A percentile compares a stretch with the other conserved stretches of the same genome.
Conservation (phyloP, 2,797 vertebrate species). For the Sebastolobus alascanus region DNA sequence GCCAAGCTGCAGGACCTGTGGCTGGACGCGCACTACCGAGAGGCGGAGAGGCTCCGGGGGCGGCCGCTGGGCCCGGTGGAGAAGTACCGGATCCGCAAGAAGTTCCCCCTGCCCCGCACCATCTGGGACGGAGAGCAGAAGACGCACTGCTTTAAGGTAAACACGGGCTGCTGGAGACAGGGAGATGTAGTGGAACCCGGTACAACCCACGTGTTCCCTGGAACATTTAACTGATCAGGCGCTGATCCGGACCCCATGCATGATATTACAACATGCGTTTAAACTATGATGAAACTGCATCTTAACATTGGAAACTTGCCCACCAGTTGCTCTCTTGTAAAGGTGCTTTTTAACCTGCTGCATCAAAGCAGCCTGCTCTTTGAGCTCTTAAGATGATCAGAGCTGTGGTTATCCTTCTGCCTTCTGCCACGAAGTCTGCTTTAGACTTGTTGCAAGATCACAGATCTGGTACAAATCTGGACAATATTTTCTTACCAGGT, state of each 20-base stretch:
- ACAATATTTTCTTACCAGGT: neutral
- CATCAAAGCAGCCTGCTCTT: slow-evolving; percentile 27
- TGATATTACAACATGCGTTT: neutral
- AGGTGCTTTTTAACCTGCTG: slow-evolving; percentile 30
- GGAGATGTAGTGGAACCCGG: neutral
- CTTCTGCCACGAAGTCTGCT: slow-evolving; percentile 33
- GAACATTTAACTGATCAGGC: neutral
- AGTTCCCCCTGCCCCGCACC: slow-evolving; percentile 88
- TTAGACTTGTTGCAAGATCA: slow-evolving; percentile 18
- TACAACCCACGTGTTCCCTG: neutral
- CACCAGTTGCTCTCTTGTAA: neutral
- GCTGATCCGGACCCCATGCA: neutral
- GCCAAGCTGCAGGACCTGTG: slow-evolving; percentile 88
- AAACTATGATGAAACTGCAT: neutral
- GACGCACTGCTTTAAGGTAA: slow-evolving; percentile 89
- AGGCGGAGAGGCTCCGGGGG: slow-evolving; percentile 87
- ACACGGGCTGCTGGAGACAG: neutral
- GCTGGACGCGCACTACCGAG: slow-evolving; percentile 88
- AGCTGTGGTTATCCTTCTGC: slow-evolving; percentile 45
- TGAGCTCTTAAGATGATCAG: slow-evolving; percentile 68
- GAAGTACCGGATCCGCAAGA: slow-evolving; percentile 90
- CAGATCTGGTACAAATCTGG: neutral
- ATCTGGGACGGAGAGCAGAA: slow-evolving; percentile 91
- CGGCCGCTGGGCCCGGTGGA: slow-evolving; percentile 87
- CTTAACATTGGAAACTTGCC: neutral